Conservation (phyloP, 1,140 invertebrate species). For the Cheumatopsyche charites region DNA sequence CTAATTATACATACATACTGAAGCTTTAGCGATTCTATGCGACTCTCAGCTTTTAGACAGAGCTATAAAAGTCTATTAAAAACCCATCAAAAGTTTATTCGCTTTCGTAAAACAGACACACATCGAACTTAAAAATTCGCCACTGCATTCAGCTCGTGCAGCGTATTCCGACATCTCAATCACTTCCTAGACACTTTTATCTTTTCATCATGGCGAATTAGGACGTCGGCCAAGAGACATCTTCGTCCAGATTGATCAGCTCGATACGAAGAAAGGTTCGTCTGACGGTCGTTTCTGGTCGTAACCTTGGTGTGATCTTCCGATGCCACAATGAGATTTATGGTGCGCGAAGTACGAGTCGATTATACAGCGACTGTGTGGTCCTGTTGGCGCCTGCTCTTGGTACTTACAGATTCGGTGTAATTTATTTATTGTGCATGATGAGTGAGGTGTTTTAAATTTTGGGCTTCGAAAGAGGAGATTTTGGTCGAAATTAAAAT, state of each 20-base stretch:
- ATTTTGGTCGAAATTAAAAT: no score
- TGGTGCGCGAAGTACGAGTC: constrained; percentile 19
- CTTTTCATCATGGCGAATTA: constrained; percentile 3
- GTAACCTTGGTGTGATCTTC: constrained; percentile 29
- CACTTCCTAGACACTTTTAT: not conserved
- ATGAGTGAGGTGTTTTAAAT: no score
- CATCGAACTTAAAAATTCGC: not conserved
- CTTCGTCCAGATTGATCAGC: no score
- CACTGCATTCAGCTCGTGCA: constrained; percentile 5
- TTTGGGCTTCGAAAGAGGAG: no score
- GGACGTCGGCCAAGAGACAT: constrained; percentile 23
- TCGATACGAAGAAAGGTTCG: not conserved
- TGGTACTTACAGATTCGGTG: not conserved
- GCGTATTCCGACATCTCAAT: no score
- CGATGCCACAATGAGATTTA: constrained; percentile 2
- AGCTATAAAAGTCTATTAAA: no score
- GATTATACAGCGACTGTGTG: constrained; percentile 9
- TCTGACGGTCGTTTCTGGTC: constrained; percentile 6
- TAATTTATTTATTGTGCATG: no score
- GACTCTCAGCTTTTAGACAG: no score
- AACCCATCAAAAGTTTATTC: no score
- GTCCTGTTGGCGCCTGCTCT: constrained; percentile 10
- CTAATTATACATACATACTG: no score
- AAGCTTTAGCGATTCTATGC: no score
- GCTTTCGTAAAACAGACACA: no score